A percentile compares a stretch with the other conserved stretches of the same genome.
Conservation (phyloP, 2,797 vertebrate species). For the Nyctibius grandis region DNA sequence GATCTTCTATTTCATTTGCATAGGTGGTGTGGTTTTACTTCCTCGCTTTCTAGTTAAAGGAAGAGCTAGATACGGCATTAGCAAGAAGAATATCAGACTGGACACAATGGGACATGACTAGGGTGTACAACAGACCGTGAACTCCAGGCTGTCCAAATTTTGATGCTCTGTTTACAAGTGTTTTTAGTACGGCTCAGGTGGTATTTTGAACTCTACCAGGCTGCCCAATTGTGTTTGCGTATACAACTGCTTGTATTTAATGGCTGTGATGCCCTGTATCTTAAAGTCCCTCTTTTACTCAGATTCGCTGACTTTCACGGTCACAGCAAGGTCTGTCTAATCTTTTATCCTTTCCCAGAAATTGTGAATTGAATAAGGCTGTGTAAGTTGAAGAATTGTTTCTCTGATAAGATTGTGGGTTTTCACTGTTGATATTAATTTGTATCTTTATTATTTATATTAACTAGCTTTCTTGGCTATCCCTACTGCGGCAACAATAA, state of each 20-base stretch:
- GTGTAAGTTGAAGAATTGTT: slow-evolving; percentile 30
- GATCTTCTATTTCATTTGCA: not conserved
- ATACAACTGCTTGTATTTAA: not conserved
- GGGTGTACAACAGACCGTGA: not conserved
- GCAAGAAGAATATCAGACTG: not conserved
- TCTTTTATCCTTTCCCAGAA: slow-evolving; percentile 29
- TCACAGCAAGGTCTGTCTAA: not conserved
- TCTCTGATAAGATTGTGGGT: slow-evolving; percentile 45
- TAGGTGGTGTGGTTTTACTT: not conserved
- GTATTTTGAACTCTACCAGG: not conserved
- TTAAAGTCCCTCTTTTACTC: not conserved
- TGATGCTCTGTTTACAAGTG: not conserved
- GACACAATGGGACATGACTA: not conserved
- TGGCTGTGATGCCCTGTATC: not conserved
- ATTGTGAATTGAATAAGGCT: slow-evolving; percentile 33
- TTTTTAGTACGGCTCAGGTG: not conserved
- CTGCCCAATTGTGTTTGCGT: not conserved
- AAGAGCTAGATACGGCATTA: not conserved
- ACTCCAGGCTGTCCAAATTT: not conserved
- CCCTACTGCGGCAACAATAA: not conserved
- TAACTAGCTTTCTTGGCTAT: slow-evolving; percentile 20
- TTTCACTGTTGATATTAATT: slow-evolving; percentile 37
- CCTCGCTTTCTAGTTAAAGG: not conserved
- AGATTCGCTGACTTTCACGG: slow-evolving; percentile 1
- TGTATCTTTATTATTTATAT: slow-evolving; percentile 25